These are phyloP conservation scores for Pollachius pollachius DNA, from an alignment of 2,113 vertebrate genomes.

Conservation along the genomic window DNA sequence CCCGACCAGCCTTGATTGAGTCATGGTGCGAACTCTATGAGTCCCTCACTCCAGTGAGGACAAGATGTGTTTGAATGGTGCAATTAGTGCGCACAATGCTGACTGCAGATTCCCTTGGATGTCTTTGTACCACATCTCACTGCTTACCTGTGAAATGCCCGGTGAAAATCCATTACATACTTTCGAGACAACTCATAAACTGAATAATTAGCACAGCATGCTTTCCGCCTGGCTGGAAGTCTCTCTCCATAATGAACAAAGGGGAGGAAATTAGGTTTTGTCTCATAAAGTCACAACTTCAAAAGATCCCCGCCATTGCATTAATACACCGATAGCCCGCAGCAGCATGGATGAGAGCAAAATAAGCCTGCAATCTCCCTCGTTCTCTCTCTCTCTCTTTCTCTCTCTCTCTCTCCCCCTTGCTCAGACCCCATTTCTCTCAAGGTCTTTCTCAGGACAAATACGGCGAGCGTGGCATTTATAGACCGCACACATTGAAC, in stretches of 20 bases:
- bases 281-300: constrained; percentile 97
- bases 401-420: constrained; percentile 80
- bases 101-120: constrained; percentile 20
- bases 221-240: constrained; percentile 94
- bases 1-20: not conserved
- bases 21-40: constrained; percentile 11
- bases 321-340: constrained; percentile 92
- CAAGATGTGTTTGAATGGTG: constrained; percentile 16
- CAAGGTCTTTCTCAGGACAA: constrained; percentile 97
- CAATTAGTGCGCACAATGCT: constrained; percentile 32
- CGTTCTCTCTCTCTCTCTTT: constrained; percentile 73
- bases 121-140: constrained; percentile 33
- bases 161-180: constrained; percentile 89
- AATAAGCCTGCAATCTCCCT: constrained; percentile 84
- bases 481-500: constrained; percentile 44
- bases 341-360: constrained; percentile 84
- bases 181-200: constrained; percentile 90
- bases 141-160: constrained; percentile 86
- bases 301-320: constrained; percentile 94
- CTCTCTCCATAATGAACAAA: constrained; percentile 96
- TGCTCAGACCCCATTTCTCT: constrained; percentile 80
- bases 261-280: constrained; percentile 97
- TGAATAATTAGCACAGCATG: constrained; percentile 98
- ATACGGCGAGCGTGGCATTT: constrained; percentile 75
- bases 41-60: constrained; percentile 6